These are phyloP conservation scores for Caerostris darwini DNA, from an alignment of 1,140 invertebrate genomes.

Conservation along the genomic window DNA sequence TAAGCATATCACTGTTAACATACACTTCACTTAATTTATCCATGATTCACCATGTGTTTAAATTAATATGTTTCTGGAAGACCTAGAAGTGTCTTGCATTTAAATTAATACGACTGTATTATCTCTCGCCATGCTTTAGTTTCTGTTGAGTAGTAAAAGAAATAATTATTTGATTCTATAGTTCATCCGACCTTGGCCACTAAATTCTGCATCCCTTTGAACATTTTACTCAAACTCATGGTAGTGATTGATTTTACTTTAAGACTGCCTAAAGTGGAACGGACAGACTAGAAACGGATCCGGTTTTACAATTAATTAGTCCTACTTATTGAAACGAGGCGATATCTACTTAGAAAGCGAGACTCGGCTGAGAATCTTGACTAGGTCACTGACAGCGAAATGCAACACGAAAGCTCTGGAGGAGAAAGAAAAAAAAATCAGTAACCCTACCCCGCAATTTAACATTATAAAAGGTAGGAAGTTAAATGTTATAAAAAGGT, in stretches of 20 bases:
- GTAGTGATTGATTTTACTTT: conserved; percentile 15
- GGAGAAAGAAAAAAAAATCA: conserved; percentile 7
- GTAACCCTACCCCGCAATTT: conserved; percentile 24
- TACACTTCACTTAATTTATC: too few species aligned
- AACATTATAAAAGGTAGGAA: conserved; percentile 33
- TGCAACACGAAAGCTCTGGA: neutral
- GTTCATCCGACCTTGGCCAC: conserved; percentile 11
- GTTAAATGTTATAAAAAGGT: neutral
- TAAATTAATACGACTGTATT: neutral
- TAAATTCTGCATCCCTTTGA: neutral
- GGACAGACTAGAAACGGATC: conserved; percentile 32
- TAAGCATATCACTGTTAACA: too few species aligned
- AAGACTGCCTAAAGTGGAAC: neutral
- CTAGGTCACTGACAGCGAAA: conserved; percentile 53
- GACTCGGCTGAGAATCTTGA: conserved; percentile 33
- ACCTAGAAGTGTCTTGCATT: neutral
- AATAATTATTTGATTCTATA: neutral
- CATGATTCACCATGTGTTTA: neutral
- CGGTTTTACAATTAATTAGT: conserved; percentile 60
- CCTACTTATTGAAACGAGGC: conserved; percentile 57
- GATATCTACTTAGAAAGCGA: conserved; percentile 45
- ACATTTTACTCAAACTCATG: neutral
- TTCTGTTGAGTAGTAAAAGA: neutral
- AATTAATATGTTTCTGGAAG: too few species aligned
- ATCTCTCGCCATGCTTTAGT: neutral